Evolutionary conservation across 1,140 invertebrate species (phyloP).

Genomic region (Melanaphis sacchari): DNA sequence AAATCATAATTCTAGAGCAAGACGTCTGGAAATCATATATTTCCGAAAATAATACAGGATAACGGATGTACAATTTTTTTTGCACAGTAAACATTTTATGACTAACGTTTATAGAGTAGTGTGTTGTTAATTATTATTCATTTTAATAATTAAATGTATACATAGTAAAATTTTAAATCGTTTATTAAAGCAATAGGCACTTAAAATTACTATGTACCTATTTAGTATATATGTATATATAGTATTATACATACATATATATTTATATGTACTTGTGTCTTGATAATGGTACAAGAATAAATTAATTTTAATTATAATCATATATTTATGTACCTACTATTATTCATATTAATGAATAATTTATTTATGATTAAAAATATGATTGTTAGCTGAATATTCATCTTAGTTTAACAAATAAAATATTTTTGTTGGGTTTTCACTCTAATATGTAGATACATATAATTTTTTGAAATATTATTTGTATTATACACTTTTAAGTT

Average conservation of each 20-base stretch:
- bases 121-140: neutral
- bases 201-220: neutral
- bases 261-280: neutral
- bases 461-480: no score
- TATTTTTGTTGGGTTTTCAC: neutral
- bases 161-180: neutral
- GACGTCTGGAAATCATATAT: slow-evolving; percentile 27
- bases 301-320: neutral
- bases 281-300: neutral
- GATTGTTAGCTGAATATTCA: neutral
- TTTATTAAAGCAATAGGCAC: neutral
- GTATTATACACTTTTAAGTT: no score
- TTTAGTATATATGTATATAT: neutral
- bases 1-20: slow-evolving; percentile 31
- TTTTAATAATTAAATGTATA: neutral
- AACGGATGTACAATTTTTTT: slow-evolving; percentile 44
- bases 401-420: neutral
- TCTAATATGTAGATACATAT: no score
- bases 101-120: neutral
- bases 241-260: no score
- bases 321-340: neutral
- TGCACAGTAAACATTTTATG: slow-evolving; percentile 40
- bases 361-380: neutral
- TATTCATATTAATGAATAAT: neutral
- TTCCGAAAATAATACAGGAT: slow-evolving; percentile 42